Evolutionary conservation across 2,888 invertebrate species (phyloP).

Genomic region (Magallana nippona): DNA sequence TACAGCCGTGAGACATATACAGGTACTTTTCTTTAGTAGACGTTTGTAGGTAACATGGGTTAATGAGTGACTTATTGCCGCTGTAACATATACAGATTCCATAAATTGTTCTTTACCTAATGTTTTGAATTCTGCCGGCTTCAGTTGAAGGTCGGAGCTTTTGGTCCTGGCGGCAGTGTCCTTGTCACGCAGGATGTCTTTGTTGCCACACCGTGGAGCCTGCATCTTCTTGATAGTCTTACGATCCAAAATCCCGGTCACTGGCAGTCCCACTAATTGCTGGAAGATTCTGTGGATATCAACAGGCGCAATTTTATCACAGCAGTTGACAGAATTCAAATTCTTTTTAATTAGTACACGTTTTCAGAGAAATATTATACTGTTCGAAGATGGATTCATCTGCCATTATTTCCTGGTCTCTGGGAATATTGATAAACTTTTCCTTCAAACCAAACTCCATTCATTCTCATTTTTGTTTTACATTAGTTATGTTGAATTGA

Average conservation of each 20-base stretch:
- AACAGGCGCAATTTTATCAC: too few species aligned
- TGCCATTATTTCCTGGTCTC: not conserved
- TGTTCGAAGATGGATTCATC: not conserved
- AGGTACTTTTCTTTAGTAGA: too few species aligned
- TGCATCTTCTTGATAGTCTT: constrained; percentile 71
- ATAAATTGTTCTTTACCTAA: constrained; percentile 54
- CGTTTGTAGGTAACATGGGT: too few species aligned
- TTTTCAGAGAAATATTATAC: too few species aligned
- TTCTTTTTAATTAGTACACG: too few species aligned
- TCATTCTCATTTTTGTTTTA: not conserved
- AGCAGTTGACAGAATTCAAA: too few species aligned
- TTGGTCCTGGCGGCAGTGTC: constrained; percentile 46
- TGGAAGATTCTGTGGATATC: constrained; percentile 70
- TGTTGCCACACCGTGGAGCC: constrained; percentile 75
- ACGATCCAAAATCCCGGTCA: constrained; percentile 70
- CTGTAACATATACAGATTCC: too few species aligned
- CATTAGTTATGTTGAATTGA: not conserved
- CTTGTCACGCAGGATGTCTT: constrained; percentile 66
- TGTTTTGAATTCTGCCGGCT: constrained; percentile 59
- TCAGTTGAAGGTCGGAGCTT: constrained; percentile 31
- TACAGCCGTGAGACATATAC: too few species aligned
- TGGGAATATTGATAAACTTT: not conserved
- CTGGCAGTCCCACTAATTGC: constrained; percentile 69
- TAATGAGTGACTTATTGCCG: too few species aligned
- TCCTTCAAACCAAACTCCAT: not conserved